phyloP scores from a whole-genome alignment of 2,888 invertebrate genomes.

The Pammene fasciana region DNA sequence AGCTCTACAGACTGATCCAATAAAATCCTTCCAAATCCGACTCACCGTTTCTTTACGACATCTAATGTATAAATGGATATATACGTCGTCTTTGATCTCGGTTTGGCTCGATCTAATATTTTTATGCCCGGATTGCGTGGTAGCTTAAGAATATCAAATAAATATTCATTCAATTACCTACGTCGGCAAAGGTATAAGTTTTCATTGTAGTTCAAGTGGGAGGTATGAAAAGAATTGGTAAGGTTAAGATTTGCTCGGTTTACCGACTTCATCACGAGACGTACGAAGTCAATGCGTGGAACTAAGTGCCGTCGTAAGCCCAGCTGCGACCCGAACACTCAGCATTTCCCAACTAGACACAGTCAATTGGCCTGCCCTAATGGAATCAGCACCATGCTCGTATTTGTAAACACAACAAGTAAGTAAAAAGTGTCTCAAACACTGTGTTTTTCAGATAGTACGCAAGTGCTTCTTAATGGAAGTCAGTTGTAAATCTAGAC shows the following conservation, averaged over 20 bases:
- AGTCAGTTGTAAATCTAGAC: no score
- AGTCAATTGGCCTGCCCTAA: conserved; percentile 46
- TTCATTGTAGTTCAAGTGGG: conserved; percentile 8
- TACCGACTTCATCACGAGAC: conserved; percentile 56
- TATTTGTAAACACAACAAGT: conserved; percentile 2
- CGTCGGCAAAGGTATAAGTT: conserved; percentile 18
- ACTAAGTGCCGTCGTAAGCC: conserved; percentile 56
- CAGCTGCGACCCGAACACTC: conserved; percentile 54
- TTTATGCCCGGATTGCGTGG: conserved; percentile 29
- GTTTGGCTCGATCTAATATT: conserved; percentile 33
- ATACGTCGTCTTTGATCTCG: conserved; percentile 43
- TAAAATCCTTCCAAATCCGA: conserved; percentile 43
- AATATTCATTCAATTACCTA: conserved; percentile 25
- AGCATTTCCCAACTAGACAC: conserved; percentile 46
- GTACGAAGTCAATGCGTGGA: conserved; percentile 51
- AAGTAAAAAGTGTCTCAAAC: no score
- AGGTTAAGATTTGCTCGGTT: conserved; percentile 56
- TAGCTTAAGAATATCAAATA: conserved; percentile 33
- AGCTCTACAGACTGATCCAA: conserved; percentile 43
- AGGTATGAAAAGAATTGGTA: conserved; percentile 36
- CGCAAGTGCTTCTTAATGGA: no score
- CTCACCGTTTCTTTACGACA: conserved; percentile 43
- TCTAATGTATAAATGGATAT: conserved; percentile 38
- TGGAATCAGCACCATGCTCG: conserved; percentile 40
- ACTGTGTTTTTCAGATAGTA: background rate